Percentiles rank a stretch among this genome's conserved stretches.
Conservation (phyloP, 1,140 invertebrate genomes). For the Magallana ariakensis region DNA sequence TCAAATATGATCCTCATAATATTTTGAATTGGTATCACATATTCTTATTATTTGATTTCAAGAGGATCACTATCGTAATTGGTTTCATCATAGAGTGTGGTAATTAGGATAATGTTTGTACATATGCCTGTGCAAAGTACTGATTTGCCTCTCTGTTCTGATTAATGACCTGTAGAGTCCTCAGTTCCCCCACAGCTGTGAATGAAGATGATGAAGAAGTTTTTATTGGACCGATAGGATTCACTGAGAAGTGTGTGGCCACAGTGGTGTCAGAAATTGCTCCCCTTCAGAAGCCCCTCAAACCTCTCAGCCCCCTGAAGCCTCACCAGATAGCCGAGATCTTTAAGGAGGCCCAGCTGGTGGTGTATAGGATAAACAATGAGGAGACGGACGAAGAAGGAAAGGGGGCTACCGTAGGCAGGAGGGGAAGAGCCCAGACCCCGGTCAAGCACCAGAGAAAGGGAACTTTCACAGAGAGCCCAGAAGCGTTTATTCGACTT, state of each 20-base stretch:
- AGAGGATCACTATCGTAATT: too few relatives aligned
- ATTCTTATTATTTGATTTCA: too few relatives aligned
- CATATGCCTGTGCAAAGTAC: too few relatives aligned
- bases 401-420: background rate
- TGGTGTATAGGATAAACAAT: conserved; percentile 61
- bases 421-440: background rate
- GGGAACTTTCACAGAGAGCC: conserved; percentile 59
- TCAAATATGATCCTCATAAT: too few relatives aligned
- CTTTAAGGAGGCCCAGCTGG: conserved; percentile 67
- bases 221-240: conserved; percentile 72
- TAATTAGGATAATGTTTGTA: too few relatives aligned
- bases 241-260: conserved; percentile 65
- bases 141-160: too few relatives aligned
- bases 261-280: conserved; percentile 57
- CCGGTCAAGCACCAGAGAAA: conserved; percentile 44
- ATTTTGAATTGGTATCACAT: too few relatives aligned
- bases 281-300: conserved; percentile 44
- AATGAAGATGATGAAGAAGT: conserved; percentile 70
- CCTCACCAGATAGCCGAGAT: conserved; percentile 67
- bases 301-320: conserved; percentile 68
- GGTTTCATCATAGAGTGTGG: too few relatives aligned
- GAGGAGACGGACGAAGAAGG: background rate
- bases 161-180: background rate
- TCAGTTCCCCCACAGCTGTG: background rate
- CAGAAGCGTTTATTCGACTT: conserved; percentile 37